Conservation (phyloP, 2,888 invertebrate genomes). For the Siphlonurus alternatus region DNA sequence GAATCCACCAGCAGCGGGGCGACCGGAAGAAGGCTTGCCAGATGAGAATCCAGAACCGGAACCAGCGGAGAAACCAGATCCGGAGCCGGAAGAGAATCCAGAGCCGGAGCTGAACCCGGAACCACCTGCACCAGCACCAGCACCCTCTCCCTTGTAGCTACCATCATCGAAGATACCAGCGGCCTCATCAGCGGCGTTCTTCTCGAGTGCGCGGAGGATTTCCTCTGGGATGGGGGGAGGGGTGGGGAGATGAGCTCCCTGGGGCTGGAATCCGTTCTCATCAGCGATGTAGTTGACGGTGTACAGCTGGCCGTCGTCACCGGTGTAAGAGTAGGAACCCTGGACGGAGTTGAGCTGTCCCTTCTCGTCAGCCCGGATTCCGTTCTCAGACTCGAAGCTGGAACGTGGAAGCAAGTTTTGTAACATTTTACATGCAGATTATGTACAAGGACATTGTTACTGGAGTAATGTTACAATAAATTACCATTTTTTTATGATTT, state of each 20-base stretch:
- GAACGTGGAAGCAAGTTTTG: slow-evolving; percentile 1
- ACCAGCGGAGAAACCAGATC: neutral
- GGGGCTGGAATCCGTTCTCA: neutral
- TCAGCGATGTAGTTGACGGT: slow-evolving; percentile 35
- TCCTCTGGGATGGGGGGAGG: slow-evolving; percentile 9
- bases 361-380: slow-evolving; percentile 17
- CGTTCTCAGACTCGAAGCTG: slow-evolving; percentile 26
- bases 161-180: slow-evolving; percentile 34
- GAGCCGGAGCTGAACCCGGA: slow-evolving; percentile 63
- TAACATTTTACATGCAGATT: too few species aligned
- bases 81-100: neutral
- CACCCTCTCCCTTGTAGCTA: slow-evolving; percentile 30
- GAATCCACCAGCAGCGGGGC: neutral
- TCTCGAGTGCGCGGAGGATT: slow-evolving; percentile 9
- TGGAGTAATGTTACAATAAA: too few species aligned
- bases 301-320: slow-evolving; percentile 46
- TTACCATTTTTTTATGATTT: too few species aligned
- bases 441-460: too few species aligned
- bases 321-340: slow-evolving; percentile 48
- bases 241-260: slow-evolving; percentile 9
- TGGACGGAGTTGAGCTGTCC: slow-evolving; percentile 22
- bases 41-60: neutral
- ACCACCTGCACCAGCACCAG: slow-evolving; percentile 46
- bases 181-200: slow-evolving; percentile 33
- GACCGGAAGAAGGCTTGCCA: neutral